Base-by-base conservation (phyloP, 1,140 invertebrate species). In the Belonocnema kinseyi region DNA sequence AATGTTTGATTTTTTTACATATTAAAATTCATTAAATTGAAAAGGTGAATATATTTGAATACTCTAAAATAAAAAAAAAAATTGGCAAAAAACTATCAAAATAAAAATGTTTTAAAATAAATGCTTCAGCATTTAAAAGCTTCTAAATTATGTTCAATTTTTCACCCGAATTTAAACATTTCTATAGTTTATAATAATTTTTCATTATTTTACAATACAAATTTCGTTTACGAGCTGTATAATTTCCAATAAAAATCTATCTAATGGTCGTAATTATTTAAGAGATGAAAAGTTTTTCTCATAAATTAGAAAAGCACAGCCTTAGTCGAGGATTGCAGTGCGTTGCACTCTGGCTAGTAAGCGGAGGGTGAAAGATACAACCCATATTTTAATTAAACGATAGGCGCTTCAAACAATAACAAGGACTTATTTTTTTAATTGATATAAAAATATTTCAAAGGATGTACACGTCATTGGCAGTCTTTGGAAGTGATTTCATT, bases 251-350 rank as follows among this genome's bases (percentile, higher is more conserved):
- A 26, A 40, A 66, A 66, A 66, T 66, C 40, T 13, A 40, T 40
- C n/a, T 66, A 66, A 66, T 66, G 19, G 26, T 26, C 13, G 26
- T 66, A 66, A 66, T 66, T 66, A 66, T 66, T 66, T 66, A 16
- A 26, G 26, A 40, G 40, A 66, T 66, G 58, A 66, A 66, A 66
- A 66, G 58, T 66, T 66, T 66, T n/a, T 21, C 21, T 40, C 12
- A 16, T 66, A 66, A 66, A 66, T 66, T 66, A 66, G 58, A 66
- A 66, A 66, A 66, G 58, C 58, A 66, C 58, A 66, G 26, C 26
- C 58, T 66, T 66, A 66, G 58, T 66, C 16, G 21, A 61, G 56
- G 56, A 61, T 61, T 61, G 56, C 21, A 61, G 19, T 61, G 56
- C 56, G 26, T 33, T 33, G 26, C 26, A 33, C 26, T 33, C 26